Percentiles rank a stretch among this genome's conserved stretches.
phyloP scores from a whole-genome alignment of 2,797 vertebrate species.

The Calcarius lapponicus region DNA sequence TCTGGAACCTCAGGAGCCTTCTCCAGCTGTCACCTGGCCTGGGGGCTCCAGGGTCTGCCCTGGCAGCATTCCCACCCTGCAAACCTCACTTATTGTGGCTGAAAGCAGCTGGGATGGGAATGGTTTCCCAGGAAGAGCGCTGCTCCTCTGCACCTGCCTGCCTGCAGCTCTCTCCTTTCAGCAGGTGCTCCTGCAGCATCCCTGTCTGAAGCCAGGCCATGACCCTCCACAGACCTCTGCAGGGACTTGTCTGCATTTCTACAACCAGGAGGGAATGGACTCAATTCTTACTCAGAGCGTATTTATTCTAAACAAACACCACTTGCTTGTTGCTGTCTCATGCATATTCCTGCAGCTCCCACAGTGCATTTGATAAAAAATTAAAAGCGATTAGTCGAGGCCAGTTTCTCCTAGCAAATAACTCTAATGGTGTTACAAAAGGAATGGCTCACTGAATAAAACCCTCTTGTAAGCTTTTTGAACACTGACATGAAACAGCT shows the following conservation, averaged over 20 bases:
- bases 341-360: conserved; percentile 11
- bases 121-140: not conserved
- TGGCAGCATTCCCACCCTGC: not conserved
- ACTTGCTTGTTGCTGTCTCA: conserved; percentile 11
- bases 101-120: not conserved
- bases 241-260: not conserved
- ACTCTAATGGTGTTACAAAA: conserved; percentile 3
- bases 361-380: conserved; percentile 31
- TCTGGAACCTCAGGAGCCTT: not conserved
- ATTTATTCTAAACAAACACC: conserved; percentile 41
- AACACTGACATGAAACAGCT: conserved; percentile 32
- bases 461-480: conserved; percentile 2
- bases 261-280: not conserved
- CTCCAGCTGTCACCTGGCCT: fast-evolving
- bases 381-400: conserved; percentile 3
- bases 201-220: not conserved
- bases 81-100: fast-evolving
- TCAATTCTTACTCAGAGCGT: not conserved
- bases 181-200: fast-evolving
- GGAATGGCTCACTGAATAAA: conserved; percentile 37
- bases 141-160: not conserved
- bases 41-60: not conserved
- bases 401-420: conserved; percentile 15
- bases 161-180: not conserved
- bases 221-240: not conserved